Evolutionary conservation across 1,140 invertebrate genomes (phyloP), one percentile per base, ranked within the genome.

Genomic region (Drosophila elegans): DNA sequence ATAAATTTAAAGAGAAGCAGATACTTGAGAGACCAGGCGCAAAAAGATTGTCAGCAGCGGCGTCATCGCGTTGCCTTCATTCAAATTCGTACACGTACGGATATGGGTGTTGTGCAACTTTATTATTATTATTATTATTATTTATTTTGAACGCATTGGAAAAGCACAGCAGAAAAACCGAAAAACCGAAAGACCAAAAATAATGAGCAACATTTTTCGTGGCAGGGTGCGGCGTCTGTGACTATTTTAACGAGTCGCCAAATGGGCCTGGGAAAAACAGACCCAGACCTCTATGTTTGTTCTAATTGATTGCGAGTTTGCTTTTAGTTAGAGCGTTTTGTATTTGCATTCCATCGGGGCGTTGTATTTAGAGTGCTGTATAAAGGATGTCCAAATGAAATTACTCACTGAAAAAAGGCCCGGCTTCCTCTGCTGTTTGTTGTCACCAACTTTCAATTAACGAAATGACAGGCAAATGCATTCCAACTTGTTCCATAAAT

Each of bases 361-460:
- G 29, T 21, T 16, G 16, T 25, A 25, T 52, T 36, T 21, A 6
- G 13, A 52, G 32, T 36, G 49, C 9, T 21, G 12, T 10, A 42
- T 49, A n/a, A 55, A 71, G 67, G 64, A 71, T 71, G 71, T 57
- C 36, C 64, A 55, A 71, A 71, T 56, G 36, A 32, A 71, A 71
- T 56, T 69, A 69, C 64, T 69, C 67, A 71, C 64, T n/a, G 52
- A 3, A 16, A 21, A 21, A 16, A 25, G 38, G 53, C 32, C 32
- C 9, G 36, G 27, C 51, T 53, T 44, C 52, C 12, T 46, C 34
- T 49, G 34, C 71, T 74, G 72, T 62, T 68, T 68, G 59, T 73
- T 74, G 72, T 74, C 72, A 63, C 68, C 68, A 71, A 71, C 68
- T 71, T 64, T 74, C 71, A 74, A 74, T 74, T 74, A 74, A 74